A percentile compares a stretch with the other conserved stretches of the same genome.
These are phyloP conservation scores for Drosophila bocki DNA, from an alignment of 1,140 invertebrate genomes.

Conservation along the genomic window DNA sequence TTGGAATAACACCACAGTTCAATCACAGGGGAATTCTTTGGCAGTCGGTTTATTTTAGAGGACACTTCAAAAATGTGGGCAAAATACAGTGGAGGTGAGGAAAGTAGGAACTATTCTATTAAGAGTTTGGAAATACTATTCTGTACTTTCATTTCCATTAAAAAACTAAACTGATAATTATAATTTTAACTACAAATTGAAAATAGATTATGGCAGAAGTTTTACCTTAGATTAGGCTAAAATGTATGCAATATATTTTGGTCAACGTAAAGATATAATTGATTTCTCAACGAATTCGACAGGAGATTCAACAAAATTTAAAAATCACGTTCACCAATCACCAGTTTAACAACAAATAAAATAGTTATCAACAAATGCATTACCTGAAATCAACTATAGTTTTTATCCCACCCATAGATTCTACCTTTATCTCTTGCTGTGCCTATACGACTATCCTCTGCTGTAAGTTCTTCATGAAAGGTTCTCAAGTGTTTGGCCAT, in stretches of 20 bases:
- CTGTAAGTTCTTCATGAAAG: constrained; percentile 30
- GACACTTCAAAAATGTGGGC: background rate
- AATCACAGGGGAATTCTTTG: constrained; percentile 12
- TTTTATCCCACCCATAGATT: background rate
- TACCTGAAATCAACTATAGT: background rate
- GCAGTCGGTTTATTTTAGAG: constrained; percentile 15
- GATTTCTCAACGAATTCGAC: background rate
- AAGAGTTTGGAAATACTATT: too few species aligned
- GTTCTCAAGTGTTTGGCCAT: constrained; percentile 40
- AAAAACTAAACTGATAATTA: background rate
- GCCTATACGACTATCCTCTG: constrained; percentile 7
- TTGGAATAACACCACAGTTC: constrained; percentile 22
- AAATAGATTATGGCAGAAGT: background rate
- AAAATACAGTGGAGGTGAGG: background rate
- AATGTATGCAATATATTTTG: too few species aligned
- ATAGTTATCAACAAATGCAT: background rate
- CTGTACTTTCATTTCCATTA: too few species aligned
- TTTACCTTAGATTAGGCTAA: background rate
- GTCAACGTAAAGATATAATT: too few species aligned
- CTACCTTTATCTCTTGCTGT: background rate
- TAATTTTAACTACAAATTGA: background rate
- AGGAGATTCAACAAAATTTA: background rate
- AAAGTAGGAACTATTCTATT: background rate
- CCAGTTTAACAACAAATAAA: background rate
- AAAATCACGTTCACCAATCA: too few species aligned